Conservation (phyloP, 2,888 invertebrate genomes). For the Clusia tigrina region DNA sequence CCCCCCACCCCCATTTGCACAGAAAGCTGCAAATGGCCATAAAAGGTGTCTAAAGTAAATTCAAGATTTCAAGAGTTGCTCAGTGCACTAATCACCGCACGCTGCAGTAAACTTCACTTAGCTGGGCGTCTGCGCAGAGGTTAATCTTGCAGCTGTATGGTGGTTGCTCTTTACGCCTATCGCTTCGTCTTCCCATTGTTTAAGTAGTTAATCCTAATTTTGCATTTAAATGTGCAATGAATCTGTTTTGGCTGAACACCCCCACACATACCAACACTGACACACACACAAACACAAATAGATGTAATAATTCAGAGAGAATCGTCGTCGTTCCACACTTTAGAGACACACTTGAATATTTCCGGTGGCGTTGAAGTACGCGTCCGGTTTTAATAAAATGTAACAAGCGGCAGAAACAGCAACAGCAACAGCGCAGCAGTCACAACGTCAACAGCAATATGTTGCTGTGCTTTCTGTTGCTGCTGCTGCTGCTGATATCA, state of each 20-base stretch:
- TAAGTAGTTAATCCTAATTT: conserved; percentile 44
- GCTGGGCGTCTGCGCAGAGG: neutral
- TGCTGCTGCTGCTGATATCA: conserved; percentile 52
- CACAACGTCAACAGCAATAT: conserved; percentile 43
- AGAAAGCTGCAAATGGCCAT: no score
- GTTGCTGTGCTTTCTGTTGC: conserved; percentile 36
- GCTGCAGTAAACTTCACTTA: conserved; percentile 32
- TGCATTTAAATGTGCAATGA: conserved; percentile 46
- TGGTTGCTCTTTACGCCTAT: conserved; percentile 37
- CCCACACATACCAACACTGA: neutral
- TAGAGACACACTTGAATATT: conserved; percentile 36
- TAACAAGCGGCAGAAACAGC: neutral
- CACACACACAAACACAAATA: neutral
- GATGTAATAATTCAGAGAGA: neutral
- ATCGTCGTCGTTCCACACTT: neutral
- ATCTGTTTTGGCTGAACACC: conserved; percentile 10
- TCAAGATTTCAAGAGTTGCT: conserved; percentile 51
- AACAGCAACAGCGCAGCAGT: neutral
- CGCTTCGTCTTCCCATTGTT: conserved; percentile 31
- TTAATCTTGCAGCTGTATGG: conserved; percentile 31
- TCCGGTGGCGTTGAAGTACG: conserved; percentile 54
- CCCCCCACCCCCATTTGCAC: no score
- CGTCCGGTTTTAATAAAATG: conserved; percentile 55
- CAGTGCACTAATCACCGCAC: conserved; percentile 55
- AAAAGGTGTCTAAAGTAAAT: neutral